Percentiles rank a stretch among this genome's conserved stretches.
Conservation (phyloP, 2,888 invertebrate species). For the Pegoplata infirma region DNA sequence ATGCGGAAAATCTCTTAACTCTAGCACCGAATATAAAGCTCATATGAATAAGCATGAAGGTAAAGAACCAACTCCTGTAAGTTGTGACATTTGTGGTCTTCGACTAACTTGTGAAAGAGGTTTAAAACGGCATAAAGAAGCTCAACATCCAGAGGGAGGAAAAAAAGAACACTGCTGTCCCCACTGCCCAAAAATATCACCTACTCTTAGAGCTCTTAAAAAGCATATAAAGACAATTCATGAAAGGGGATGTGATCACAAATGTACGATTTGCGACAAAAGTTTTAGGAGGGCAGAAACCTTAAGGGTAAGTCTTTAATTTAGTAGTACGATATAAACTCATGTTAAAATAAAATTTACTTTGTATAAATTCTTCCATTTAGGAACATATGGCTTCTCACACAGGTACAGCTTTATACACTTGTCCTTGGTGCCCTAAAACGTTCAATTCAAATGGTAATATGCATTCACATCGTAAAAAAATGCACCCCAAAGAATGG, state of each 20-base stretch:
- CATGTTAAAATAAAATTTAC: too few relatives aligned
- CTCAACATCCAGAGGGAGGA: slow-evolving; percentile 72
- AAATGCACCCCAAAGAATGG: slow-evolving; percentile 74
- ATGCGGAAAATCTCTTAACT: slow-evolving; percentile 74
- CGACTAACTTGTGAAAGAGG: slow-evolving; percentile 71
- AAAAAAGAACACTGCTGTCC: slow-evolving; percentile 71
- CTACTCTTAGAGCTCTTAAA: slow-evolving; percentile 73
- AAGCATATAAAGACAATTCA: slow-evolving; percentile 76
- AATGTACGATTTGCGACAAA: slow-evolving; percentile 75
- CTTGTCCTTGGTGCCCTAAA: slow-evolving; percentile 72
- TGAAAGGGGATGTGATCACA: slow-evolving; percentile 70
- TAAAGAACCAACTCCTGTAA: slow-evolving; percentile 67
- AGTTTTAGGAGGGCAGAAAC: slow-evolving; percentile 72
- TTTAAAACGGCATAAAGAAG: slow-evolving; percentile 71
- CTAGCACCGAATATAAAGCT: slow-evolving; percentile 70
- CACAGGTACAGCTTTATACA: slow-evolving; percentile 70
- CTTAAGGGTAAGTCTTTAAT: slow-evolving; percentile 1
- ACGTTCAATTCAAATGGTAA: slow-evolving; percentile 74
- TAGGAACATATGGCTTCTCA: slow-evolving; percentile 76
- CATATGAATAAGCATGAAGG: slow-evolving; percentile 74
- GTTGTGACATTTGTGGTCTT: slow-evolving; percentile 73
- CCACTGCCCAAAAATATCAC: slow-evolving; percentile 74
- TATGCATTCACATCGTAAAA: slow-evolving; percentile 74
- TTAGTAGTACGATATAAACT: too few relatives aligned
- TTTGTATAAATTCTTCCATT: too few relatives aligned